Evolutionary conservation across 2,888 invertebrate genomes (phyloP).

Genomic region (Leptinotarsa juncta): DNA sequence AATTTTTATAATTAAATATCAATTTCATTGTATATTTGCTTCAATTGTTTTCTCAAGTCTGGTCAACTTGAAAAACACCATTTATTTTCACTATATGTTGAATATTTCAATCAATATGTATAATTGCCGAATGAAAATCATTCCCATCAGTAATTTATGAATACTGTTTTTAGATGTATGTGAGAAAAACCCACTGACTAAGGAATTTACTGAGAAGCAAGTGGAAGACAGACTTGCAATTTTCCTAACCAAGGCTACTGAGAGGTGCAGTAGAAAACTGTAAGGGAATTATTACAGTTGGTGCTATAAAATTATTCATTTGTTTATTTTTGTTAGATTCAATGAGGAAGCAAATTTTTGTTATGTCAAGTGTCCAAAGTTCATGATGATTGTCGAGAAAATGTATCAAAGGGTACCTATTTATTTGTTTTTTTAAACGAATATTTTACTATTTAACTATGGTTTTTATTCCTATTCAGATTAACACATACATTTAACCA

Average conservation of each 20-base stretch:
- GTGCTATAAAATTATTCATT: background rate
- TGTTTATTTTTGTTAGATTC: too few species aligned
- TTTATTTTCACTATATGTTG: background rate
- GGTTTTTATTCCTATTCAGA: too few species aligned
- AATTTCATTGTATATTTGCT: background rate
- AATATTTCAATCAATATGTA: too few species aligned
- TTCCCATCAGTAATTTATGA: background rate
- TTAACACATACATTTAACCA: background rate
- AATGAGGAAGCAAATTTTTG: background rate
- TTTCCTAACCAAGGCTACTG: conserved; percentile 17
- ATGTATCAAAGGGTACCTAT: too few species aligned
- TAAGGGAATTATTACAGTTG: background rate
- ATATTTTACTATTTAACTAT: too few species aligned
- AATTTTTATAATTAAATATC: background rate
- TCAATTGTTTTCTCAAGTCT: background rate
- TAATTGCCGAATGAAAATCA: too few species aligned
- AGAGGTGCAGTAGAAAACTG: conserved; percentile 22
- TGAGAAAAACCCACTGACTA: conserved; percentile 21
- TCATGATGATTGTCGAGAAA: too few species aligned
- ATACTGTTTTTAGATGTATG: conserved; percentile 2
- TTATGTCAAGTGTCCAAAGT: background rate
- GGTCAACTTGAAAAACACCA: background rate
- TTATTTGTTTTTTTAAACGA: too few species aligned
- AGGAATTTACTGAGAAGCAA: conserved; percentile 15
- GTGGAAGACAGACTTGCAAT: conserved; percentile 19